A percentile compares a stretch with the other conserved stretches of the same genome.
Evolutionary conservation across 2,113 vertebrate genomes (phyloP).

Genomic region (Campylorhamphus procurvoides): DNA sequence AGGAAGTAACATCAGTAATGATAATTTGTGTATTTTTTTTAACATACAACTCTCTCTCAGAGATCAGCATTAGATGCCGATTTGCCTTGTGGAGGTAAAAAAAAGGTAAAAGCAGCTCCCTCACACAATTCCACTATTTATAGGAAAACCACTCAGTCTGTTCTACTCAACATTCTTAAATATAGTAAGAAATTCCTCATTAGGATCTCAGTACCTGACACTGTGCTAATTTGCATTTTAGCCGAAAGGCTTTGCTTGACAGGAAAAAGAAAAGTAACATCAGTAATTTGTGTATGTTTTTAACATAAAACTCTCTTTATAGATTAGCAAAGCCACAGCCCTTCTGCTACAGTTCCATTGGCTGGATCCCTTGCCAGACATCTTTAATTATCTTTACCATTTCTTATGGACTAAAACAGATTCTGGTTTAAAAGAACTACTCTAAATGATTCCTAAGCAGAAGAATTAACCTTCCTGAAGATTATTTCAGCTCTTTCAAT

Average conservation of each 20-base stretch:
- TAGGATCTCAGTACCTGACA: too few species aligned
- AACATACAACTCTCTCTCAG: background rate
- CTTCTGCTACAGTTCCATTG: background rate
- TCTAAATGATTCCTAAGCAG: too few species aligned
- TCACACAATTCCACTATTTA: background rate
- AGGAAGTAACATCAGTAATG: background rate
- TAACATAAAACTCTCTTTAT: too few species aligned
- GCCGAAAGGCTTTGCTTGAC: background rate
- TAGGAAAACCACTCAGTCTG: background rate
- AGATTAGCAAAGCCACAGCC: background rate
- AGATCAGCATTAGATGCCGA: background rate
- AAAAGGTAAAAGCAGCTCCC: background rate
- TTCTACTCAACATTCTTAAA: too few species aligned
- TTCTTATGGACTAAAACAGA: too few species aligned
- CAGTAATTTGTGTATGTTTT: too few species aligned
- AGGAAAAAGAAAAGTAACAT: background rate
- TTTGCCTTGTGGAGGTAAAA: background rate
- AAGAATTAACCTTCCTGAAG: too few species aligned
- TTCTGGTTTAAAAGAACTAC: too few species aligned
- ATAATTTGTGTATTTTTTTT: background rate
- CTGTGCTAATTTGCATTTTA: background rate
- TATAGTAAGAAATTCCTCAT: too few species aligned
- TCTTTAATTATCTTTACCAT: background rate
- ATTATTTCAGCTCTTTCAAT: too few species aligned
- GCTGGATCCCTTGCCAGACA: background rate